These are phyloP conservation scores for Bungarus multicinctus DNA, from an alignment of 2,113 vertebrate species.

Conservation along the genomic window DNA sequence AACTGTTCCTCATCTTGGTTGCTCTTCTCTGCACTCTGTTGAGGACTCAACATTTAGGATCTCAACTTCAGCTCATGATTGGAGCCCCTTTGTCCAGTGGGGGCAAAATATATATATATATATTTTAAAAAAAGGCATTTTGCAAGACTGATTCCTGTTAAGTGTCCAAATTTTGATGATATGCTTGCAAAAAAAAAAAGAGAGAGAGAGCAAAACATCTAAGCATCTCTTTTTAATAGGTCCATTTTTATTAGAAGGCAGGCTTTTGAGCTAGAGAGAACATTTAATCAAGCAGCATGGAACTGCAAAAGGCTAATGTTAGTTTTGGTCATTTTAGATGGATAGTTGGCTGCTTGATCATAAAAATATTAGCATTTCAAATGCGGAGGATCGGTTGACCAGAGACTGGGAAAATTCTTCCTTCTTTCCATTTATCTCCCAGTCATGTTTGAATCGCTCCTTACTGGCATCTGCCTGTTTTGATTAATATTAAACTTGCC, in stretches of 20 bases:
- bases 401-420: background rate
- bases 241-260: background rate
- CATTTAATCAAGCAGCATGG: background rate
- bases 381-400: background rate
- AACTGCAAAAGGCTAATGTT: background rate
- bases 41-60: background rate
- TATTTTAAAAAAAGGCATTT: too few species aligned
- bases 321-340: background rate
- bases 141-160: background rate
- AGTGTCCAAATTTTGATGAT: background rate
- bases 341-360: background rate
- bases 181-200: background rate
- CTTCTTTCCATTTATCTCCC: constrained; percentile 57
- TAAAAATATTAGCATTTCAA: background rate
- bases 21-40: background rate
- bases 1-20: background rate
- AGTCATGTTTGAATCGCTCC: constrained; percentile 49
- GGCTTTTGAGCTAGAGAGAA: background rate
- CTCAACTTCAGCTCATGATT: background rate
- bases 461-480: constrained; percentile 55
- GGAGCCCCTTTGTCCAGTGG: background rate
- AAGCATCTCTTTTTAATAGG: background rate
- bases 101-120: too few species aligned
- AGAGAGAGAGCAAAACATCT: background rate
- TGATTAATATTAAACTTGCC: constrained; percentile 71